Evolutionary conservation across 37 sponge, comb jelly and placozoan species (phyloP).

Genomic region (Hexactinellida sp.): DNA sequence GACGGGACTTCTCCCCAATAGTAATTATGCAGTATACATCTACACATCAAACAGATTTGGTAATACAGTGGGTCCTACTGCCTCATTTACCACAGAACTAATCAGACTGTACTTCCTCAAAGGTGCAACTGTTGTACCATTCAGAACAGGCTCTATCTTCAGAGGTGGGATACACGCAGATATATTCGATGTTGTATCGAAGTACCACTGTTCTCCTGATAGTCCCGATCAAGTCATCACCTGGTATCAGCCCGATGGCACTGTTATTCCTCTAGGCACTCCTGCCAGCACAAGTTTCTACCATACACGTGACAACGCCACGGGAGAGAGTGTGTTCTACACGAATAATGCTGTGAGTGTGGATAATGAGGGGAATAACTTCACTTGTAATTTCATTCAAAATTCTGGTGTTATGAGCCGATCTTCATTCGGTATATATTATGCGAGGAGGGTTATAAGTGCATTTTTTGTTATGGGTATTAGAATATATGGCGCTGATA

Average conservation of each 20-base stretch:
- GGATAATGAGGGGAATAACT: background rate
- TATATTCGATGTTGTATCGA: background rate
- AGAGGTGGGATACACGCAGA: background rate
- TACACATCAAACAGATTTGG: background rate
- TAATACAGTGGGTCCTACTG: background rate
- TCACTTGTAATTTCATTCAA: background rate
- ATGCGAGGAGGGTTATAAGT: no score
- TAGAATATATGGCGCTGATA: background rate
- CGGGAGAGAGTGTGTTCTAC: slow-evolving; percentile 2
- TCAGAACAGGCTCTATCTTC: background rate
- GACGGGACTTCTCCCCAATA: background rate
- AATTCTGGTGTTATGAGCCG: background rate
- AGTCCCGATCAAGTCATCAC: slow-evolving; percentile 6
- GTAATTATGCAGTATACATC: background rate
- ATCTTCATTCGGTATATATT: background rate
- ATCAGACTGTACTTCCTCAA: background rate
- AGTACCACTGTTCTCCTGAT: background rate
- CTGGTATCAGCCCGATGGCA: background rate
- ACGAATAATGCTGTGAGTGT: background rate
- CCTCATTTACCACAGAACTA: background rate
- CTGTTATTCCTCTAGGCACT: background rate
- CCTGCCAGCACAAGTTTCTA: background rate
- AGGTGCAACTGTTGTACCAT: background rate
- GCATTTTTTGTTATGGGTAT: background rate
- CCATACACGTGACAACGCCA: background rate